Percentiles rank a stretch among this genome's conserved stretches.
phyloP scores from a whole-genome alignment of 2,888 invertebrate species.

The Odontocolon sp. region DNA sequence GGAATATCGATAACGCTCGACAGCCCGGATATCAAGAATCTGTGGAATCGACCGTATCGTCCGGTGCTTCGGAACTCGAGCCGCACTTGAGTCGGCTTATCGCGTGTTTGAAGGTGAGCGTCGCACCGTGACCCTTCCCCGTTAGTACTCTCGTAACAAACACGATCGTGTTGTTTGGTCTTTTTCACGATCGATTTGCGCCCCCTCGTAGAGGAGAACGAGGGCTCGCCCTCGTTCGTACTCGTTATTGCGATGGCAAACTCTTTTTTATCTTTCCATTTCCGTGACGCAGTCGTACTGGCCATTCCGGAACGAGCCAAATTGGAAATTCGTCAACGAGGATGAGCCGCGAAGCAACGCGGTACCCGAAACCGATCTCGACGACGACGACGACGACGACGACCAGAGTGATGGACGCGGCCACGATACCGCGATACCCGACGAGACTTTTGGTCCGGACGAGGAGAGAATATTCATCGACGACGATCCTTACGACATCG shows the following conservation, averaged over 20 bases:
- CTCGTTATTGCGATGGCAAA: too few species aligned
- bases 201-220: too few species aligned
- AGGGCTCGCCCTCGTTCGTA: too few species aligned
- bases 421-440: constrained; percentile 74
- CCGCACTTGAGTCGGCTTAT: constrained; percentile 88
- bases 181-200: too few species aligned
- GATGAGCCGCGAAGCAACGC: constrained; percentile 32
- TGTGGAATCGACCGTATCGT: constrained; percentile 75
- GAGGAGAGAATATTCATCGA: constrained; percentile 79
- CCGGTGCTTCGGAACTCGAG: constrained; percentile 82
- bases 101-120: constrained; percentile 88
- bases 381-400: constrained; percentile 66
- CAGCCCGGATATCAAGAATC: constrained; percentile 78
- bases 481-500: constrained; percentile 75
- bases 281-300: constrained; percentile 87
- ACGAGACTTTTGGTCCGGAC: constrained; percentile 77
- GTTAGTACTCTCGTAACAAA: too few species aligned
- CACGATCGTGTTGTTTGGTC: too few species aligned
- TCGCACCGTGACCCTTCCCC: too few species aligned
- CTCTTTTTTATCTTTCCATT: neutral
- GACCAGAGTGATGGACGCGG: constrained; percentile 65
- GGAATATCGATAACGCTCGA: constrained; percentile 51
- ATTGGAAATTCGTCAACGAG: constrained; percentile 72
- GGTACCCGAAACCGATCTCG: constrained; percentile 60
- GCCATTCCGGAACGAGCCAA: constrained; percentile 87